A percentile compares a stretch with the other conserved stretches of the same genome.
phyloP scores from a whole-genome alignment of 2,797 vertebrate genomes.

The Tinamus major region DNA sequence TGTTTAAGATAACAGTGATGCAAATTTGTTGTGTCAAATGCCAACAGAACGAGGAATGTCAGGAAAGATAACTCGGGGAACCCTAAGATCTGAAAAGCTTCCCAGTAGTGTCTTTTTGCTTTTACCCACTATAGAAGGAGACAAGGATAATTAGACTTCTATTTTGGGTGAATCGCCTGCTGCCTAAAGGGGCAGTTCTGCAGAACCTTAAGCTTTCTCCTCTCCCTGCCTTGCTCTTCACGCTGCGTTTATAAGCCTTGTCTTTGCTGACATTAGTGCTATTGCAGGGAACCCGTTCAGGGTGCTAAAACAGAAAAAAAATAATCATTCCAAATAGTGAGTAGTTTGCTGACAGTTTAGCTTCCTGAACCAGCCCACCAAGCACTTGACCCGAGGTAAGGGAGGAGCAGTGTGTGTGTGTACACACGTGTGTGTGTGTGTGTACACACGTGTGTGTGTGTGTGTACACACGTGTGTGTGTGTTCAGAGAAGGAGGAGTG shows the following conservation, averaged over 20 bases:
- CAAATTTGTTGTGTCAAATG: not conserved
- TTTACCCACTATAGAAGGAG: not conserved
- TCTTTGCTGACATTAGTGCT: not conserved
- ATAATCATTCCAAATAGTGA: not conserved
- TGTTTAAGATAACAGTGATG: not conserved
- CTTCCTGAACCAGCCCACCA: not conserved
- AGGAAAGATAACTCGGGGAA: not conserved
- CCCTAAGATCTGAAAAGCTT: not conserved
- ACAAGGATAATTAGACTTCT: not conserved
- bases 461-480: rapidly evolving
- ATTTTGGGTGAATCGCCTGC: not conserved
- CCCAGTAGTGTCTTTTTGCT: not conserved
- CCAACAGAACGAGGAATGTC: not conserved
- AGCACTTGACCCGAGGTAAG: not conserved
- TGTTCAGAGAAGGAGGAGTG: rapidly evolving
- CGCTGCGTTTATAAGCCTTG: not conserved
- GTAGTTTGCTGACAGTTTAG: not conserved
- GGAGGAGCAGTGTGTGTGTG: not conserved
- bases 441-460: not conserved
- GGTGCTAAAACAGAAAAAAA: not conserved
- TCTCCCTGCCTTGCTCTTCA: not conserved
- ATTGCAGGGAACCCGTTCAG: not conserved
- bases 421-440: rapidly evolving
- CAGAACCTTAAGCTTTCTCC: not conserved
- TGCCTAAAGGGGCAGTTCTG: not conserved